Evolutionary conservation across 1,140 invertebrate species (phyloP), one percentile per base, ranked within the genome.

Genomic region (Himalopsyche phryganea): DNA sequence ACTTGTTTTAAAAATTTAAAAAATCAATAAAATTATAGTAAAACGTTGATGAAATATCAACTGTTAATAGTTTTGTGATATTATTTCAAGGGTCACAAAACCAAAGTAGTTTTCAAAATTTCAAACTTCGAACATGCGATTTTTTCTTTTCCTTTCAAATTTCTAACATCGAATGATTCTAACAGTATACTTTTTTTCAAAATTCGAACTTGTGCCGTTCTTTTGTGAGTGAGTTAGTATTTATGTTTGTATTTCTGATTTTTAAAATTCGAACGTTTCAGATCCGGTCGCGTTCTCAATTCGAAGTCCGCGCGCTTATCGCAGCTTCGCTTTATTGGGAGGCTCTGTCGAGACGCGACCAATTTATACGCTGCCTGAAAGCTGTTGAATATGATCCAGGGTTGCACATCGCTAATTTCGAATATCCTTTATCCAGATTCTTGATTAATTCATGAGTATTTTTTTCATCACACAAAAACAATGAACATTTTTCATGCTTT

Each of bases 291-390:
- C 48, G 48, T 36, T 17, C 13, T 49, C 9, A 17, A 36, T 50
- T 50, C 14, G 47, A 50, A 50, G 48, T 50, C 48, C 48, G 48
- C 48, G 48, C 48, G 48, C 33, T 50, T 50, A 50, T 50, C 48
- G 32, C 17, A 10, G 33, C 48, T 50, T 38, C 48, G 33, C 28
- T 36, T 50, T 50, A 50, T 50, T 50, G 48, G 14, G 48, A 38
- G 48, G 32, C 19, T 50, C 17, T 11, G 48, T 11, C 33, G 15
- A 14, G 48, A 17, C 9, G 14, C 32, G 48, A 36, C 10, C 48
- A 35, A 36, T 50, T 50, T 50, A 50, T 50, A 50, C 44, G 33
- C 35, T 20, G 28, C 15, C 48, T 9, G 45, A 35, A 38, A 35
- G 9, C 32, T 2, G 48, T 17, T 15, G 48, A 50, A 50, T 13